Conservation (phyloP, 2,113 vertebrate genomes). For the Semicossyphus pulcher region DNA sequence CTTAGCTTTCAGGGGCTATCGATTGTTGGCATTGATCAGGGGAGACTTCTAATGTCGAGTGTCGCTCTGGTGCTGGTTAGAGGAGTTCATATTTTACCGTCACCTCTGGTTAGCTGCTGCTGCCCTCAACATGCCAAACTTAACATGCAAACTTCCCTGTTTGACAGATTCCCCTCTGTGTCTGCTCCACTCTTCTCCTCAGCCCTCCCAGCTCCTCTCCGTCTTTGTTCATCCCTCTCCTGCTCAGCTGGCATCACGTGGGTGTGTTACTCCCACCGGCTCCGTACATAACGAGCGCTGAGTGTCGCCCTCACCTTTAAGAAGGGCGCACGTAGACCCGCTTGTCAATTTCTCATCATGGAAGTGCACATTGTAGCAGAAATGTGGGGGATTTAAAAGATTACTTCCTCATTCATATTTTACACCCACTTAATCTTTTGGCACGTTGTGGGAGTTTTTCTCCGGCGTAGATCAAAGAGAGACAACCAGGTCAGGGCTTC, state of each 20-base stretch:
- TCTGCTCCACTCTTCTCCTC: neutral
- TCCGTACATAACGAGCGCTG: neutral
- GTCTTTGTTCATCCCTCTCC: constrained; percentile 1
- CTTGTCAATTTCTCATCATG: neutral
- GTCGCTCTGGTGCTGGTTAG: no score
- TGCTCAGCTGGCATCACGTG: neutral
- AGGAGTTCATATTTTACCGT: neutral
- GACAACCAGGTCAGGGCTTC: neutral
- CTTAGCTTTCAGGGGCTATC: constrained; percentile 9
- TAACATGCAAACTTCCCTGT: no score
- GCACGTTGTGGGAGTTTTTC: neutral
- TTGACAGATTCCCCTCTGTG: no score
- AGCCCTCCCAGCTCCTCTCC: neutral
- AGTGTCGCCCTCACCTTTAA: neutral
- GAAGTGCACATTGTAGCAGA: neutral
- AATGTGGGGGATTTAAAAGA: constrained; percentile 19
- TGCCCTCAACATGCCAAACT: neutral
- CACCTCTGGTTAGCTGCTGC: neutral
- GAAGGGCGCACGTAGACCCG: neutral
- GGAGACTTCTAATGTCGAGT: no score
- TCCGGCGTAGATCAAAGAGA: neutral
- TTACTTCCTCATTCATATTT: constrained; percentile 20
- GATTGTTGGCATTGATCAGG: constrained; percentile 14
- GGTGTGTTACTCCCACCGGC: neutral
- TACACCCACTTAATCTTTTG: constrained; percentile 4